Evolutionary conservation across 2,113 vertebrate species (phyloP).

Genomic region (Rhinopomastus cyanomelas): DNA sequence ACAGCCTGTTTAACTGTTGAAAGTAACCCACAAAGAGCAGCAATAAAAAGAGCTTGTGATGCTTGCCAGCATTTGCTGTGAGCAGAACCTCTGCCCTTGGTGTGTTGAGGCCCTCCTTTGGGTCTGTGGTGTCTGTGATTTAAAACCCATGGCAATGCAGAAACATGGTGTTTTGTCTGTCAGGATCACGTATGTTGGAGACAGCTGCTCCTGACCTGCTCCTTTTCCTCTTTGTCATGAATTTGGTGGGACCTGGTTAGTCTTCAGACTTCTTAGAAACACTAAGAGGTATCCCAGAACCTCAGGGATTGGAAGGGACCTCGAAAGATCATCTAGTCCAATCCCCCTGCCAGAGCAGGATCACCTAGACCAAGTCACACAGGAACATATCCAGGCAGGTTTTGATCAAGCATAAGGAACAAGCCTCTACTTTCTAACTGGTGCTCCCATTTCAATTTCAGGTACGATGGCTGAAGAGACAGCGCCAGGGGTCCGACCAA

Average conservation of each 20-base stretch:
- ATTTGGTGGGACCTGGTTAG: neutral
- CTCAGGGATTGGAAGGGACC: no score
- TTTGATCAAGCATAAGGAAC: neutral
- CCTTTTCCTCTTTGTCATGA: neutral
- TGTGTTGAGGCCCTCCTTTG: rapidly evolving
- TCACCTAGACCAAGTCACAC: no score
- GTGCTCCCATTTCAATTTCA: neutral
- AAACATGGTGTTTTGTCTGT: neutral
- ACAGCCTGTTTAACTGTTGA: neutral
- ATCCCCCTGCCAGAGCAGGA: no score
- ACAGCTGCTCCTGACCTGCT: neutral
- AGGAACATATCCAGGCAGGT: no score
- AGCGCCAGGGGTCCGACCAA: constrained; percentile 52
- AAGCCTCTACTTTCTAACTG: neutral
- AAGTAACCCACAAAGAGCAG: neutral
- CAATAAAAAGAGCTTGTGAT: neutral
- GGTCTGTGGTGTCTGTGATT: neutral
- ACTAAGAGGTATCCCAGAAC: no score
- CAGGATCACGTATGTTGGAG: neutral
- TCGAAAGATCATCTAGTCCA: no score
- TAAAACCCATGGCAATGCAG: neutral
- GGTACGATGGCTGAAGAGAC: constrained; percentile 70
- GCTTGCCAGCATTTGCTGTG: neutral
- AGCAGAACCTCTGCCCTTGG: neutral
- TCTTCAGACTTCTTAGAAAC: neutral